Evolutionary conservation across 2,113 vertebrate genomes (phyloP), one percentile per base, ranked within the genome.

Genomic region (Mugil cephalus): DNA sequence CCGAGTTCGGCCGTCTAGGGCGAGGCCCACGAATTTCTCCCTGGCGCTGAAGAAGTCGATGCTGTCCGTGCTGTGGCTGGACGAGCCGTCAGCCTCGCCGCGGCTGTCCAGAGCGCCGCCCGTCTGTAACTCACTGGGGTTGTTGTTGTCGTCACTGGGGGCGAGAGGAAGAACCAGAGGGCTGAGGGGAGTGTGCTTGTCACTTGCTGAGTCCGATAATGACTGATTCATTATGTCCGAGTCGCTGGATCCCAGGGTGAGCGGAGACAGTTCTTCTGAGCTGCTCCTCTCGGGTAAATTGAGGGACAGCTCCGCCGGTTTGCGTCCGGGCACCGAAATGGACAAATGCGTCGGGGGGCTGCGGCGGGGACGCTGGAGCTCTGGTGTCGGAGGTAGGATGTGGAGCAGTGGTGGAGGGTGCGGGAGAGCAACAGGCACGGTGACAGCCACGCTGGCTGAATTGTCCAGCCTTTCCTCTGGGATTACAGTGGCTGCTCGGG

Each of bases 21-120:
- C 95, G 69, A 98, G 91, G 53, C 96, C 96, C 82, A 96, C 94
- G 1, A 99, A 99, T 81, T 97, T 99, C 63, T 96, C 97, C 45
- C 96, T 91, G 77, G 97, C 96, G 0, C 96, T 98, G 87, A 96
- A 95, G 91, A 99, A 99, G 88, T 98, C 93, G 15, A 98, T 98
- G 85, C 96, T 95, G 86, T 99, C 97, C 0, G 92, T 73, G 72
- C 95, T 95, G 80, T 95, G 94, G 71, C 87, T 93, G 8, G 95
- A 88, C 13, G 86, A 93, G 0, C 69, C 78, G 1, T 91, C 79
- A 8, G 87, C 77, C 10, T 84, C 79, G 1, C 82, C 43, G 1
- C 66, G 72, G 62, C 76, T 14, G 19, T 85, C 69, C 0, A 52
- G 54, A 61, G 11, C 12, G 0, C 21, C 6, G 30, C 54, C 58